Base-by-base conservation (phyloP, 1,140 invertebrate genomes). In the Drosophila ercepeae region DNA sequence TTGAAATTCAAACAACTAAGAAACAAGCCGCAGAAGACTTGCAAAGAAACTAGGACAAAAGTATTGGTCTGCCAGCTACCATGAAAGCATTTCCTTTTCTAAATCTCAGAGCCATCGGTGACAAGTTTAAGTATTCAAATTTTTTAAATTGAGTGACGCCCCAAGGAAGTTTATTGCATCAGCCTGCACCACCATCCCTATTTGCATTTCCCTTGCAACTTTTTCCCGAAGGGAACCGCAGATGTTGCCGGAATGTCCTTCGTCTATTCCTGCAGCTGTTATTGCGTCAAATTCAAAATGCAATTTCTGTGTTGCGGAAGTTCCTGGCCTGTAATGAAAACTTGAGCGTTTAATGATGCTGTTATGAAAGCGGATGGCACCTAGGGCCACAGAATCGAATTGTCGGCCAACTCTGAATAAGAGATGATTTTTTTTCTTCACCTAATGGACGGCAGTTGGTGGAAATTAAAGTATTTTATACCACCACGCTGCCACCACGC, bases 291-390 rank as follows among this genome's bases (percentile, higher is more conserved):
- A 57, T 52, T 61, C 44, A 52, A 86, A 84, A 84, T 84, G 76
- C 81, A 84, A 41, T 84, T 84, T 64, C 61, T 65, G 53, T 88
- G 82, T 84, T 51, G 23, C 79, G 71, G 71, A 83, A 72, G 60
- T 60, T 73, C 27, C 69, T 68, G 70, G 36, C 19, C 44, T 58
- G 74, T 65, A 76, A 88, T 88, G 76, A 88, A 84, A 84, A 77
- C 72, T 84, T 88, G 76, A 55, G 53, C 72, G 75, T 71, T 73
- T 77, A 81, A 81, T 61, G 64, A 79, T 63, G 71, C 54, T 75
- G 61, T 61, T 71, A 29, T 48, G 42, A 39, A 36, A 60, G 7
- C 58, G 42, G 57, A 54, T 63, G 41, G 58, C 55, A 55, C 60
- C 53, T 70, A 48, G 14, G 57, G 36, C 70, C 32, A 41, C 29